Evolutionary conservation across 2,797 vertebrate species (phyloP).

Genomic region (Cottoperca gobio): DNA sequence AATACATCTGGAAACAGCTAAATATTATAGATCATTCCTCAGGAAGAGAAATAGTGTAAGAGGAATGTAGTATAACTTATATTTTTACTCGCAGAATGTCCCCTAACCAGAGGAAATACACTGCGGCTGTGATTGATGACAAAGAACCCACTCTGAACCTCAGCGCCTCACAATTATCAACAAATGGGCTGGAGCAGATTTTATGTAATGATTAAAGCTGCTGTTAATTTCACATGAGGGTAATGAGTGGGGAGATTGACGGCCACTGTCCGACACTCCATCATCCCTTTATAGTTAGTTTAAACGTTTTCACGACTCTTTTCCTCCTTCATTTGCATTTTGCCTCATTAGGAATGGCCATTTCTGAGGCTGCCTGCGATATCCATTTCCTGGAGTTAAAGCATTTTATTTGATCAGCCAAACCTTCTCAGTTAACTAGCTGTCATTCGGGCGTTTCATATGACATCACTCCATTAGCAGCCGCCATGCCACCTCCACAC

Average conservation of each 20-base stretch:
- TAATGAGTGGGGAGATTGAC: slow-evolving; percentile 87
- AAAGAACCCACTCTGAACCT: slow-evolving; percentile 77
- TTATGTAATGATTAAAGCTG: slow-evolving; percentile 84
- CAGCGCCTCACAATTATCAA: slow-evolving; percentile 80
- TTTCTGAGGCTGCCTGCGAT: slow-evolving; percentile 70
- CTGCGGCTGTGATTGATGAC: slow-evolving; percentile 78
- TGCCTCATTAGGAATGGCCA: slow-evolving; percentile 82
- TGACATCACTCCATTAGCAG: slow-evolving; percentile 83
- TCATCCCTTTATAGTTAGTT: slow-evolving; percentile 85
- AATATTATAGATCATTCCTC: slow-evolving; percentile 80
- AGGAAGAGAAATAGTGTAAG: slow-evolving; percentile 69
- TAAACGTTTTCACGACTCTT: slow-evolving; percentile 81
- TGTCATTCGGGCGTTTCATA: slow-evolving; percentile 68
- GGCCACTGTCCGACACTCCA: slow-evolving; percentile 80
- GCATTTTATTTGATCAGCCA: slow-evolving; percentile 84
- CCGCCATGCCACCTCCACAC: slow-evolving; percentile 55
- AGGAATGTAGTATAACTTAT: slow-evolving; percentile 74
- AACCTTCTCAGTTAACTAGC: slow-evolving; percentile 80
- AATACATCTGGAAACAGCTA: slow-evolving; percentile 81
- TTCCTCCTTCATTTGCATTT: slow-evolving; percentile 85
- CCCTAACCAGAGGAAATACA: slow-evolving; percentile 73
- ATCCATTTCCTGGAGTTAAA: slow-evolving; percentile 82
- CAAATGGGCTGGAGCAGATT: slow-evolving; percentile 81
- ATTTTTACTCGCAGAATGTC: slow-evolving; percentile 71
- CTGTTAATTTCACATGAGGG: slow-evolving; percentile 84